Conservation (phyloP, 2,888 invertebrate genomes). For the Eristalinus aeneus region DNA sequence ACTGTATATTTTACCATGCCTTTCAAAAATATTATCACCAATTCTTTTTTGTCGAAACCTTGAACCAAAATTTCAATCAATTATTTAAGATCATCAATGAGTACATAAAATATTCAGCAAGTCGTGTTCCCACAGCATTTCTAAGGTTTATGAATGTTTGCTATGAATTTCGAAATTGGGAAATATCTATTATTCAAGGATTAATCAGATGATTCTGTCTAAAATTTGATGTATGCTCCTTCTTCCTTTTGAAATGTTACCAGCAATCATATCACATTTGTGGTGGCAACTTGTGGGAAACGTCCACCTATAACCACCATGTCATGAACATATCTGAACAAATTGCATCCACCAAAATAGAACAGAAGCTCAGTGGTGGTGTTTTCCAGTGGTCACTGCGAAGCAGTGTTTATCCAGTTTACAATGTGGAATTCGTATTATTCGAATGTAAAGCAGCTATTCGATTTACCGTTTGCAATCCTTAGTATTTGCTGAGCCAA, state of each 20-base stretch:
- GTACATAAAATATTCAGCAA: too few species aligned
- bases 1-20: too few species aligned
- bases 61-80: too few species aligned
- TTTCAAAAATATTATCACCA: too few species aligned
- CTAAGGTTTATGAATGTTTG: background rate
- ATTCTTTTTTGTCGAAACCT: too few species aligned
- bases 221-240: background rate
- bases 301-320: background rate
- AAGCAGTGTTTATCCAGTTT: background rate
- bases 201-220: background rate
- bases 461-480: background rate
- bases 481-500: background rate
- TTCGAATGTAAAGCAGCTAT: background rate
- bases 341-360: background rate
- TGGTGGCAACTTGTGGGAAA: background rate
- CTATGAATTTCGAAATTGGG: background rate
- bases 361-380: background rate
- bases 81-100: too few species aligned
- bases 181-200: background rate
- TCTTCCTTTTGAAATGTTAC: background rate
- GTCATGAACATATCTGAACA: background rate
- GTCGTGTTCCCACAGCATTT: background rate
- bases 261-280: background rate
- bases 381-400: background rate
- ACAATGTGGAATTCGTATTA: background rate